A percentile compares a stretch with the other conserved stretches of the same genome.
These are phyloP conservation scores for Alitta virens DNA, from an alignment of 2,888 invertebrate genomes.

Conservation along the genomic window DNA sequence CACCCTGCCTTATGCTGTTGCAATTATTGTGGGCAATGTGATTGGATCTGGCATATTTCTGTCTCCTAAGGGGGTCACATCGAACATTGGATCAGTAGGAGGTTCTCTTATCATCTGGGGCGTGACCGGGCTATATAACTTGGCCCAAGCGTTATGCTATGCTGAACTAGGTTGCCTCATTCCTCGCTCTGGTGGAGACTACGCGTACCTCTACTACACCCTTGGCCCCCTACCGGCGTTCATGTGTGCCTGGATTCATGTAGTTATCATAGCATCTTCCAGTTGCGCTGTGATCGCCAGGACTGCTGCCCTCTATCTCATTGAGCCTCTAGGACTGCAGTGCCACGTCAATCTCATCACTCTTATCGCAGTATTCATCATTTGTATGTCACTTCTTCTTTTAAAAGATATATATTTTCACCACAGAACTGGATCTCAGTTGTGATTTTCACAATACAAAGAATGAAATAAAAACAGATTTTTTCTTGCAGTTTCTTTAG, in stretches of 20 bases:
- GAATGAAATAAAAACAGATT: no score
- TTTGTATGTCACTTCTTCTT: conserved; percentile 15
- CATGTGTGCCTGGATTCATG: conserved; percentile 18
- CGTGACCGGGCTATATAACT: conserved; percentile 22
- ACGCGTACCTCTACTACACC: conserved; percentile 25
- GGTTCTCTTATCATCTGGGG: conserved; percentile 25
- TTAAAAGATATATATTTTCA: no score
- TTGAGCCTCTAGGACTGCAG: conserved; percentile 18
- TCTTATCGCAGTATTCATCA: conserved; percentile 17
- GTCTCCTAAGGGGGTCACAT: conserved; percentile 24
- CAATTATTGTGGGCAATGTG: conserved; percentile 25
- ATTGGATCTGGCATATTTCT: conserved; percentile 27
- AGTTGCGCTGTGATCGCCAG: conserved; percentile 25
- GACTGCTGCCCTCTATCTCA: conserved; percentile 23
- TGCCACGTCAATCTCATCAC: conserved; percentile 20
- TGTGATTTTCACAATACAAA: no score
- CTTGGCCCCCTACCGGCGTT: conserved; percentile 26
- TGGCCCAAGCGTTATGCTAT: conserved; percentile 26
- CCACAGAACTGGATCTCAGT: no score
- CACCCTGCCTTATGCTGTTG: conserved; percentile 18
- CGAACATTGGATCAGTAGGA: conserved; percentile 24
- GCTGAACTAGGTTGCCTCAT: conserved; percentile 25
- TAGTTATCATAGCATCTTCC: conserved; percentile 18
- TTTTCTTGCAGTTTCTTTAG: conserved; percentile 18
- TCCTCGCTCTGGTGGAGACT: conserved; percentile 26